Base-by-base conservation (phyloP, 2,888 invertebrate genomes). In the Hydrotaea diabolus region DNA sequence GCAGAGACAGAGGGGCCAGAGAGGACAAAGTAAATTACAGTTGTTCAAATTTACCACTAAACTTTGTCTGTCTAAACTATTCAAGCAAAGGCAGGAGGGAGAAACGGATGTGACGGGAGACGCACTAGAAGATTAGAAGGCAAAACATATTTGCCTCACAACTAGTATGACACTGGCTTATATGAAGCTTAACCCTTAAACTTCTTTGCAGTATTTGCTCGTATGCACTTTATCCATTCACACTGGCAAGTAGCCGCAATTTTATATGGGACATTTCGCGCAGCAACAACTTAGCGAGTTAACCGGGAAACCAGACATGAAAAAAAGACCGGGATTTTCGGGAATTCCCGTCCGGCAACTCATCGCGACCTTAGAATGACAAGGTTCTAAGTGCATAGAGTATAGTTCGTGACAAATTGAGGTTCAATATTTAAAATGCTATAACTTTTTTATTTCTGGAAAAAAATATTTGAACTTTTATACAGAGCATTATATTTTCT, bases 31-130 rank as follows among this genome's bases (percentile, higher is more conserved):
- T 74, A 81, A 81, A 78, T 78, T 81, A 80, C 84, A 84, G 77
- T 80, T 84, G 83, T 84, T 80, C 74, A 80, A 84, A 84, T 84
- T 81, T 81, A 84, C 81, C 81, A 81, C 84, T 71, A 84, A 84
- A 84, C 81, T 84, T 84, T 81, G 83, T 83, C 83, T 83, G 76
- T 80, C 83, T 83, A 80, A 83, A 83, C 77, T 83, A 77, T 80
- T 83, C 73, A 39, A 13, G n/a, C 49, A 5, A n/a, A 13, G 7
- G 55, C 4, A 21, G 55, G 1, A 71, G 75, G 69, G 26, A 73
- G 69, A 49, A 53, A n/a, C 49, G 80, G 69, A 77, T 31, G 39
- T 39, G 49, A 71, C 31, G 19, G 21, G 21, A 72, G 9, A 62
- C 17, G 26, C 31, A 49, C 31, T 71, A 72, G 53, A 81, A 84